A percentile compares a stretch with the other conserved stretches of the same genome.
phyloP scores from a whole-genome alignment of 2,888 invertebrate genomes.

The Augochlorella aurata region DNA sequence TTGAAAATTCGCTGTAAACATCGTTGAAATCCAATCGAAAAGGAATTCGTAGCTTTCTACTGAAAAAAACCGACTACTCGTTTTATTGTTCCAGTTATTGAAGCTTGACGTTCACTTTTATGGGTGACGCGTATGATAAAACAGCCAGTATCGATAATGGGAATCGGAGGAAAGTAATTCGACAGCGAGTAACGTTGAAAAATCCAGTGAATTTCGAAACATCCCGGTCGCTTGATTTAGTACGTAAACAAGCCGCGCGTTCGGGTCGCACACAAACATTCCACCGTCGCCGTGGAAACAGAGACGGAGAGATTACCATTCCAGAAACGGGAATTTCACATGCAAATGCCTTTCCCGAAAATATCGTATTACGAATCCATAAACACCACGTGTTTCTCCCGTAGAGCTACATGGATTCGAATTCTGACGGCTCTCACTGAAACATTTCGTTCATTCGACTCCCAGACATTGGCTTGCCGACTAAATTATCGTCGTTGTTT shows the following conservation, averaged over 20 bases:
- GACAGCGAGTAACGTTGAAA: background rate
- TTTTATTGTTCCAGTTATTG: constrained; percentile 7
- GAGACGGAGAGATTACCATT: constrained; percentile 19
- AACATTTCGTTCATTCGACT: background rate
- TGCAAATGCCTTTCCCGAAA: constrained; percentile 35
- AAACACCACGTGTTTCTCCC: constrained; percentile 18
- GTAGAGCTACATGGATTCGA: background rate
- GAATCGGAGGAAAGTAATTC: constrained; percentile 11
- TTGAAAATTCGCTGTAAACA: background rate
- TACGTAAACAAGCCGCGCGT: background rate
- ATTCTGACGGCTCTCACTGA: constrained; percentile 15
- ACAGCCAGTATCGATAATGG: background rate
- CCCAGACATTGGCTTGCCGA: background rate
- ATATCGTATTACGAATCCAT: constrained; percentile 40
- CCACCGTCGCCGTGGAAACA: constrained; percentile 1
- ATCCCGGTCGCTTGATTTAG: background rate
- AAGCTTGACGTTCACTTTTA: background rate
- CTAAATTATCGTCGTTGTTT: constrained; percentile 16
- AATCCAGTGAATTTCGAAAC: background rate
- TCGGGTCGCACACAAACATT: background rate
- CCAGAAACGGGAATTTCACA: constrained; percentile 35
- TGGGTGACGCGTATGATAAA: background rate
- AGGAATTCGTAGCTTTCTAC: constrained; percentile 9
- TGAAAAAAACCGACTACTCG: background rate
- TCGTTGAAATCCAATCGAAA: background rate